Conservation (phyloP, 2,113 vertebrate species). For the Thoracochromis brauschi region DNA sequence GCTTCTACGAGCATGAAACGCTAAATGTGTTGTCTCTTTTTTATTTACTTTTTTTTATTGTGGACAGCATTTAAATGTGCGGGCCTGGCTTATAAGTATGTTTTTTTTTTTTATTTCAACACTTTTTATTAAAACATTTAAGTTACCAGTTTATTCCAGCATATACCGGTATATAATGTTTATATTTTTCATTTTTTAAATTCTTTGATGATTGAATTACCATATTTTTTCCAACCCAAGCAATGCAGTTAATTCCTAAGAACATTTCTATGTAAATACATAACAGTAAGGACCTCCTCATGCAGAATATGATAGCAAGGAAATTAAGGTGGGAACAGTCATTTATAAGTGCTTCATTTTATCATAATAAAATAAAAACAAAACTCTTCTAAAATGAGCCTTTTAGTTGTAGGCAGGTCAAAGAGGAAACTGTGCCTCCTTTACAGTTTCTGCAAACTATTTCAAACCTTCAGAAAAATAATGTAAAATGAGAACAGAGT, state of each 20-base stretch:
- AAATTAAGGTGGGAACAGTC: not conserved
- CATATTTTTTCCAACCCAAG: not conserved
- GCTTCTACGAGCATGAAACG: not conserved
- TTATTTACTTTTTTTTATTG: not conserved
- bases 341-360: not conserved
- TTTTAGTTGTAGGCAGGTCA: not conserved
- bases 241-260: not conserved
- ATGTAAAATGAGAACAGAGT: not conserved
- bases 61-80: not conserved
- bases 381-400: not conserved
- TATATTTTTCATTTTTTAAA: not conserved
- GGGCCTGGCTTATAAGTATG: not conserved
- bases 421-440: not conserved
- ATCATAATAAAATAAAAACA: not conserved
- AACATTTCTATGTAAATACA: not conserved
- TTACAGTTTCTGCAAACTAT: not conserved
- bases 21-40: not conserved
- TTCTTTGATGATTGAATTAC: not conserved
- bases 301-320: not conserved
- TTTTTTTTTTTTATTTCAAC: not conserved
- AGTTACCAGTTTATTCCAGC: not conserved
- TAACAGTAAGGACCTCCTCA: not conserved
- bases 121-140: not conserved
- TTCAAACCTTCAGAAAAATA: not conserved
- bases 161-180: not conserved